A percentile compares a stretch with the other conserved stretches of the same genome.
phyloP scores from a whole-genome alignment of 2,888 invertebrate genomes.

The Lottia gigantea region DNA sequence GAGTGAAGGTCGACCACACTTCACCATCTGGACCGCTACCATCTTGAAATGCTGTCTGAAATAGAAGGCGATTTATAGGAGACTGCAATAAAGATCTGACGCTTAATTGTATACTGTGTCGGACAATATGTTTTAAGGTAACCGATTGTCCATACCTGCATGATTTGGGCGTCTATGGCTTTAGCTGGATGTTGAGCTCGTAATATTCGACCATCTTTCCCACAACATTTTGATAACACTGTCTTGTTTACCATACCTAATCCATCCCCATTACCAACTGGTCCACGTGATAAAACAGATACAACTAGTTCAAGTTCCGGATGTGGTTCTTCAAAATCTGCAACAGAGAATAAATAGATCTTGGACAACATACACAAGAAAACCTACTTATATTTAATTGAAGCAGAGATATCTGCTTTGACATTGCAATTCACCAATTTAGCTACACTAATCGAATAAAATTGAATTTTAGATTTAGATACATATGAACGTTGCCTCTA shows the following conservation, averaged over 20 bases:
- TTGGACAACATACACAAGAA: no score
- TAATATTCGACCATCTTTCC: slow-evolving; percentile 36
- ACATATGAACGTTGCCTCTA: no score
- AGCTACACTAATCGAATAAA: no score
- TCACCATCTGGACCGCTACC: slow-evolving; percentile 50
- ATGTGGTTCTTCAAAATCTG: background rate
- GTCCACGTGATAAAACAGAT: slow-evolving; percentile 16
- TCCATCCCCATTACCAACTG: slow-evolving; percentile 20
- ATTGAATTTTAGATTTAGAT: no score
- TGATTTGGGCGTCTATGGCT: slow-evolving; percentile 41
- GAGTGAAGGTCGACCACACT: slow-evolving; percentile 54
- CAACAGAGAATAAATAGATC: background rate
- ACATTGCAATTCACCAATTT: no score
- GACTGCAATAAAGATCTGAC: no score
- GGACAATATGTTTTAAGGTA: background rate
- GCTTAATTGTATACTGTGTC: no score
- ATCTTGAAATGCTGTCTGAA: slow-evolving; percentile 44
- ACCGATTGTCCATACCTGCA: slow-evolving; percentile 39
- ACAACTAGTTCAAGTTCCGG: slow-evolving; percentile 16
- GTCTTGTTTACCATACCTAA: slow-evolving; percentile 13
- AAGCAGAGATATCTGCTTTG: no score
- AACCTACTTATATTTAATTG: no score
- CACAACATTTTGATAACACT: slow-evolving; percentile 34
- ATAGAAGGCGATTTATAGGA: background rate
- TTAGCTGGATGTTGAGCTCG: slow-evolving; percentile 38